Percentiles rank a stretch among this genome's conserved stretches.
These are phyloP conservation scores for Danio albolineatus DNA, from an alignment of 2,797 vertebrate genomes.

Conservation along the genomic window DNA sequence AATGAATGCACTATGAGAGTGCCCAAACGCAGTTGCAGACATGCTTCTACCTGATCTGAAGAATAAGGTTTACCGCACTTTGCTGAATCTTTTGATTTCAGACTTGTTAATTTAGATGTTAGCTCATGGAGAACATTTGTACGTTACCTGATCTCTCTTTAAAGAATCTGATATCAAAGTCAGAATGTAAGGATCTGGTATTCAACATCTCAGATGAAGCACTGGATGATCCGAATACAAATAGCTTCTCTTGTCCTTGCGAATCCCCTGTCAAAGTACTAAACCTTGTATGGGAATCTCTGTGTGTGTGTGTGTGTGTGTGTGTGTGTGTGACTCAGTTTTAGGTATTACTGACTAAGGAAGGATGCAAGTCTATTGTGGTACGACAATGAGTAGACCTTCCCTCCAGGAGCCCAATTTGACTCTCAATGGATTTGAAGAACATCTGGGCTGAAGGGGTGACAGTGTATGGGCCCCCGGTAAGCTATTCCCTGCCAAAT, in stretches of 20 bases:
- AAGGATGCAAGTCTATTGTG: constrained; percentile 78
- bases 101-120: constrained; percentile 6
- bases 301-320: constrained; percentile 28
- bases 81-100: not conserved
- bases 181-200: not conserved
- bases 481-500: constrained; percentile 37
- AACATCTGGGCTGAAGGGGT: constrained; percentile 78
- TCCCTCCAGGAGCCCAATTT: constrained; percentile 75
- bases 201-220: not conserved
- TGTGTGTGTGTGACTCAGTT: constrained; percentile 31
- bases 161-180: not conserved
- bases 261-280: constrained; percentile 6
- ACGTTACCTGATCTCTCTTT: not conserved
- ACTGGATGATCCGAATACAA: constrained; percentile 6
- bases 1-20: not conserved
- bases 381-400: constrained; percentile 78
- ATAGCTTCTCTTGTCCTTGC: constrained; percentile 55
- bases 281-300: constrained; percentile 14
- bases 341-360: constrained; percentile 59
- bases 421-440: constrained; percentile 77
- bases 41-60: not conserved
- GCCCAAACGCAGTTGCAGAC: not conserved
- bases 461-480: constrained; percentile 41
- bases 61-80: not conserved
- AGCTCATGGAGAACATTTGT: not conserved